These are phyloP conservation scores for Lasiommata megera DNA, from an alignment of 2,888 invertebrate species.

Conservation along the genomic window DNA sequence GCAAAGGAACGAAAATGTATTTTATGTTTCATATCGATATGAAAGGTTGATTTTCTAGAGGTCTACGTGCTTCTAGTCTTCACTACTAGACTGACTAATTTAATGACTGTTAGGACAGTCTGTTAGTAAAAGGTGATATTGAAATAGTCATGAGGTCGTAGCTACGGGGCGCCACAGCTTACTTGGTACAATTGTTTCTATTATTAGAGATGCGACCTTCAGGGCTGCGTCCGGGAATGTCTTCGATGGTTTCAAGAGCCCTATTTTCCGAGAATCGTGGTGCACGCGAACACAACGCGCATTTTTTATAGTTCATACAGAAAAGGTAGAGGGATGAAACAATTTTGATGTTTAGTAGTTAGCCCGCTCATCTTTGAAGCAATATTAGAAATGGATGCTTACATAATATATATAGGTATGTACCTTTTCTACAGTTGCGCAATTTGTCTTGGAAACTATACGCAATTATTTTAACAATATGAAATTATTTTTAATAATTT, in stretches of 20 bases:
- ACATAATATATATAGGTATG: no score
- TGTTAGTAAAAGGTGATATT: not conserved
- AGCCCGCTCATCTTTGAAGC: not conserved
- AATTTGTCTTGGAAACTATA: no score
- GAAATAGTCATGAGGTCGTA: not conserved
- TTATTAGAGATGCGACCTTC: conserved; percentile 68
- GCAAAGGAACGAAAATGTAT: no score
- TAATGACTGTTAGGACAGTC: no score
- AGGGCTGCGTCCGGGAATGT: conserved; percentile 57
- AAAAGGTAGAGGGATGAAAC: conserved; percentile 12
- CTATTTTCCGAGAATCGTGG: conserved; percentile 69
- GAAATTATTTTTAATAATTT: no score
- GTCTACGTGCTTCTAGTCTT: no score
- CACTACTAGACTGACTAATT: no score
- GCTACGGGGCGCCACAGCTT: conserved; percentile 37
- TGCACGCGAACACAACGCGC: conserved; percentile 57
- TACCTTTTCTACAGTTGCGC: no score
- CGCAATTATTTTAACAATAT: no score
- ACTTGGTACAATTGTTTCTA: conserved; percentile 45
- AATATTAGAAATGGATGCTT: not conserved
- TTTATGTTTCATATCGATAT: no score
- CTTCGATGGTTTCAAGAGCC: conserved; percentile 53
- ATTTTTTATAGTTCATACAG: conserved; percentile 51
- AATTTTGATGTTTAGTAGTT: conserved; percentile 10
- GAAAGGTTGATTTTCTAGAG: no score